Evolutionary conservation across 2,797 vertebrate genomes (phyloP).

Genomic region (Numenius phaeopus): DNA sequence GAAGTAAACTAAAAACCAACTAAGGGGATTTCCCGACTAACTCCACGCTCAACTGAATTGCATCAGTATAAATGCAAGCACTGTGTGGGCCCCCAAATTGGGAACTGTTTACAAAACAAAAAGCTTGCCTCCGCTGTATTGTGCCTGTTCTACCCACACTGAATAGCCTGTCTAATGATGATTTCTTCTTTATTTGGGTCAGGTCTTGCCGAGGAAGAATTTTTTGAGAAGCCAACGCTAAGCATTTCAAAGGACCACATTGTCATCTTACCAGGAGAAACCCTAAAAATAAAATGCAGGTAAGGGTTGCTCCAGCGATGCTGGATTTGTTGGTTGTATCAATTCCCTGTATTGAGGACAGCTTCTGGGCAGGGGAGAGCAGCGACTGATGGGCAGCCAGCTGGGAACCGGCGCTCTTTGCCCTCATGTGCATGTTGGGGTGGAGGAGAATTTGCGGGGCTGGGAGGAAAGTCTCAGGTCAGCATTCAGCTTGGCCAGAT

Average conservation of each 20-base stretch:
- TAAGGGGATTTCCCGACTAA: neutral
- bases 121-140: neutral
- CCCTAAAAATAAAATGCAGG: conserved; percentile 76
- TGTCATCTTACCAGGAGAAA: conserved; percentile 54
- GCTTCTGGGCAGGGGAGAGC: neutral
- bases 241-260: conserved; percentile 47
- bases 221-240: conserved; percentile 58
- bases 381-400: neutral
- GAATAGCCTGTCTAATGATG: conserved; percentile 8
- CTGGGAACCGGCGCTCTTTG: neutral
- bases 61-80: neutral
- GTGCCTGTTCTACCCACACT: neutral
- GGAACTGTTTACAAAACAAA: conserved; percentile 57
- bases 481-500: neutral
- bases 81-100: conserved; percentile 13
- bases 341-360: neutral
- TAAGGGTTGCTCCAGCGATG: conserved; percentile 23
- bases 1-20: neutral
- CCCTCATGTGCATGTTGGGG: neutral
- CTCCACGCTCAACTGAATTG: neutral
- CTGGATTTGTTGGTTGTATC: neutral
- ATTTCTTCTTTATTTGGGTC: conserved; percentile 24
- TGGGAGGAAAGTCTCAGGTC: neutral
- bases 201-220: conserved; percentile 62
- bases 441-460: neutral